These are phyloP conservation scores for Halotydeus destructor DNA, from an alignment of 1,140 invertebrate genomes.

Conservation along the genomic window DNA sequence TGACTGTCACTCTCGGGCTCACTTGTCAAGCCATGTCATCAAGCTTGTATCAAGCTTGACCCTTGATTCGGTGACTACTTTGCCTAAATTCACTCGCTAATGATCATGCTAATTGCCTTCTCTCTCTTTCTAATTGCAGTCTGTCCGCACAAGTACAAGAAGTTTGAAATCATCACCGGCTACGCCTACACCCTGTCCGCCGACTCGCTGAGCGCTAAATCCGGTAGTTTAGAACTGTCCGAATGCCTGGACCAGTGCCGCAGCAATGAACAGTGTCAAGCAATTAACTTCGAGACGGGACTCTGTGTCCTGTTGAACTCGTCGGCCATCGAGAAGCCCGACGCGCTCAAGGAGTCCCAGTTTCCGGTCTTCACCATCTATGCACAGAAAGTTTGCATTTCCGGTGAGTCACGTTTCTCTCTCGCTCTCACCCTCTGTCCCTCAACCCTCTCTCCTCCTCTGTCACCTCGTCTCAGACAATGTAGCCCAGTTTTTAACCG, in stretches of 20 bases:
- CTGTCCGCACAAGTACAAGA: slow-evolving; percentile 11
- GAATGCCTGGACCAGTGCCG: slow-evolving; percentile 79
- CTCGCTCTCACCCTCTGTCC: background rate
- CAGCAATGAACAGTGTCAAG: slow-evolving; percentile 61
- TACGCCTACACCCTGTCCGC: slow-evolving; percentile 73
- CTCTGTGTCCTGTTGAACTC: slow-evolving; percentile 77
- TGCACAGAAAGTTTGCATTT: slow-evolving; percentile 71
- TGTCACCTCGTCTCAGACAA: background rate
- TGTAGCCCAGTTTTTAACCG: background rate
- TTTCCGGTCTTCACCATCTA: slow-evolving; percentile 92
- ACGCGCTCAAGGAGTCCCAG: slow-evolving; percentile 64
- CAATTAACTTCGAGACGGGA: slow-evolving; percentile 86
- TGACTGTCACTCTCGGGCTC: too few relatives aligned
- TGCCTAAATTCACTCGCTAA: too few relatives aligned
- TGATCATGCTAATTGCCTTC: too few relatives aligned
- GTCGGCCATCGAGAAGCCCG: slow-evolving; percentile 62
- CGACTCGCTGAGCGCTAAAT: slow-evolving; percentile 55
- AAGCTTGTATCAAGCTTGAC: too few relatives aligned
- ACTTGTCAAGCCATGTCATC: too few relatives aligned
- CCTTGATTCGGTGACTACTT: too few relatives aligned
- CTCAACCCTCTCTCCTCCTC: background rate
- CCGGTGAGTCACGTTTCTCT: too few relatives aligned
- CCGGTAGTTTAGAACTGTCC: slow-evolving; percentile 70
- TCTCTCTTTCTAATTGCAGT: background rate
- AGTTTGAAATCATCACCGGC: slow-evolving; percentile 72